These are phyloP conservation scores for Caenorhabditis remanei DNA, from an alignment of 1,140 invertebrate genomes.

Conservation along the genomic window DNA sequence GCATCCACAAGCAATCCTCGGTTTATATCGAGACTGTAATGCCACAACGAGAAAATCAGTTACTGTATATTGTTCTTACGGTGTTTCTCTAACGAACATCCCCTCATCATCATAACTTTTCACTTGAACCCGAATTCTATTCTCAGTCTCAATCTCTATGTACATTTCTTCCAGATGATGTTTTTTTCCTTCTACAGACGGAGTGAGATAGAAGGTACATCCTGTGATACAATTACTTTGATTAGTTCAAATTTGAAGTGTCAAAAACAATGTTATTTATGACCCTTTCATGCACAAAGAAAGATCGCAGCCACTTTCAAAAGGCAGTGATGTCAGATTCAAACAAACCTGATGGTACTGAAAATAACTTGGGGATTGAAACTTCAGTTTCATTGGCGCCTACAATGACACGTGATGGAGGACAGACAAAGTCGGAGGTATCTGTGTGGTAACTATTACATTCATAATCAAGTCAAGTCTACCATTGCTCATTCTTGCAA, in stretches of 20 bases:
- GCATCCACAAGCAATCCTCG: background rate
- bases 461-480: too few relatives aligned
- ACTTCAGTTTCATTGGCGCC: background rate
- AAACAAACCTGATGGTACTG: background rate
- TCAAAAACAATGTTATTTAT: too few relatives aligned
- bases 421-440: background rate
- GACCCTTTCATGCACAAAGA: too few relatives aligned
- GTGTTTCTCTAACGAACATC: background rate
- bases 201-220: background rate
- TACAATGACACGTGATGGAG: background rate
- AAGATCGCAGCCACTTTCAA: background rate
- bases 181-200: background rate
- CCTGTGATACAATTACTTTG: background rate
- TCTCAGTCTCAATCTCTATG: background rate
- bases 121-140: background rate
- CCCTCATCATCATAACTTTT: slow-evolving; percentile 11
- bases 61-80: background rate
- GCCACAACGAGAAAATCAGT: too few relatives aligned
- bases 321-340: background rate
- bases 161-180: background rate
- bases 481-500: background rate
- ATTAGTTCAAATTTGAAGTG: too few relatives aligned
- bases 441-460: background rate
- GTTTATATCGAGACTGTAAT: background rate
- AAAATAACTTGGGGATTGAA: background rate